Percentiles rank a stretch among this genome's conserved stretches.
Evolutionary conservation across 92 coral and sea anemone species (phyloP).

Genomic region (Hydrozoanthus gracilis): DNA sequence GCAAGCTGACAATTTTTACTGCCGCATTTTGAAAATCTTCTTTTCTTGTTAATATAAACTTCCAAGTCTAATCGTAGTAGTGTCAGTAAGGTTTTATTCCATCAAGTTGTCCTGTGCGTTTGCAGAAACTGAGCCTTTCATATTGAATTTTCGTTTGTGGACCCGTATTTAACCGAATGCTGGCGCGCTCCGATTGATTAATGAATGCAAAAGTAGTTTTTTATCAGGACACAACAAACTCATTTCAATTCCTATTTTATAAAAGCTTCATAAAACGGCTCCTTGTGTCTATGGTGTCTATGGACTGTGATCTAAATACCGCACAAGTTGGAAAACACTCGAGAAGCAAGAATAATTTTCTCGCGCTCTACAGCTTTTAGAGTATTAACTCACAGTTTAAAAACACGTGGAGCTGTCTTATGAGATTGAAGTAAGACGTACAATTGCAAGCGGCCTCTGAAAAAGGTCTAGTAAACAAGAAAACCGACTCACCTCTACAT

Average conservation of each 20-base stretch:
- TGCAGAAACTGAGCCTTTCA: conserved; percentile 9
- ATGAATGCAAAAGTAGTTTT: too few relatives aligned
- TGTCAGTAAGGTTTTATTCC: conserved; percentile 7
- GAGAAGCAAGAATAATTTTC: conserved; percentile 3
- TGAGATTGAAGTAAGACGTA: too few relatives aligned
- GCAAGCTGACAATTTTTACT: conserved; percentile 2
- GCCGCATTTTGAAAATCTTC: conserved; percentile 5
- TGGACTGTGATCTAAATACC: conserved; percentile 4
- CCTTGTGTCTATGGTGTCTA: background rate
- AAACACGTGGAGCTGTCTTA: too few relatives aligned
- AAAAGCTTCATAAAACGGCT: too few relatives aligned
- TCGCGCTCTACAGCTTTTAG: background rate
- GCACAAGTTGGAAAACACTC: background rate
- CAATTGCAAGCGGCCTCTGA: background rate
- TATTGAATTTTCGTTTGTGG: background rate
- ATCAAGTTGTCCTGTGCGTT: conserved; percentile 1
- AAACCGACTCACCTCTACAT: conserved; percentile 9
- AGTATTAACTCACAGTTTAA: too few relatives aligned
- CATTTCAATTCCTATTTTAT: too few relatives aligned
- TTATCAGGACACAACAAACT: too few relatives aligned
- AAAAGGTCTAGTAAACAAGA: conserved; percentile 6
- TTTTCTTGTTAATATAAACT: conserved; percentile 1
- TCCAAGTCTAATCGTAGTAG: conserved; percentile 5
- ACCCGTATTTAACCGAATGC: too few relatives aligned
- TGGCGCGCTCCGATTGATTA: too few relatives aligned